These are phyloP conservation scores for Ceraclea dissimilis DNA, from an alignment of 2,888 invertebrate genomes.

Conservation along the genomic window DNA sequence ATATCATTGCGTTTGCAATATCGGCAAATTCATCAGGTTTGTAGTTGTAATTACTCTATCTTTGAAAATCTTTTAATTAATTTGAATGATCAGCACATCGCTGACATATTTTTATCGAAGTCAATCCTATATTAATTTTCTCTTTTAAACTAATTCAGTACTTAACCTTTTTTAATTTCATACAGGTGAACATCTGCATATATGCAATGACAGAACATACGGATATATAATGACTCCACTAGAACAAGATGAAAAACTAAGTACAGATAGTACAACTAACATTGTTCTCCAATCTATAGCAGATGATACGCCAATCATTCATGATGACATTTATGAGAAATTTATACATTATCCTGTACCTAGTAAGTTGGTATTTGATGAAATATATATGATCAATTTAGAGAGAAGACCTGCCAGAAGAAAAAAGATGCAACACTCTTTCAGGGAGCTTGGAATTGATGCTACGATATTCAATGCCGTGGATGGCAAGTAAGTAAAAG, in stretches of 20 bases:
- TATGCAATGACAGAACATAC: conserved; percentile 76
- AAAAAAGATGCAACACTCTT: conserved; percentile 68
- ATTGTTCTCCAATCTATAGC: conserved; percentile 68
- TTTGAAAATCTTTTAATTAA: background rate
- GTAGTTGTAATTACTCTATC: conserved; percentile 9
- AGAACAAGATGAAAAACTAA: conserved; percentile 56
- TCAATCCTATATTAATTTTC: no score
- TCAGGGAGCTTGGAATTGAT: conserved; percentile 75
- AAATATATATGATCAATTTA: conserved; percentile 90
- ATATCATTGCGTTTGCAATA: conserved; percentile 86
- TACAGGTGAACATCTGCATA: conserved; percentile 53
- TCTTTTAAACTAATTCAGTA: no score
- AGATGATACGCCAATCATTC: conserved; percentile 42
- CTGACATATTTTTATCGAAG: no score
- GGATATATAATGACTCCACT: conserved; percentile 80
- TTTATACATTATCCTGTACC: conserved; percentile 38
- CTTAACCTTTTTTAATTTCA: background rate
- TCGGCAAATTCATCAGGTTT: conserved; percentile 63
- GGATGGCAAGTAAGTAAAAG: conserved; percentile 73
- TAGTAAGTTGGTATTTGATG: conserved; percentile 64
- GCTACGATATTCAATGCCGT: conserved; percentile 71
- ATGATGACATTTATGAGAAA: conserved; percentile 37
- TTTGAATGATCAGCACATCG: no score
- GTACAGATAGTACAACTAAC: conserved; percentile 62
- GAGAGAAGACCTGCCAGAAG: conserved; percentile 72